Evolutionary conservation across 1,140 invertebrate genomes (phyloP).

Genomic region (Drosophila funebris): DNA sequence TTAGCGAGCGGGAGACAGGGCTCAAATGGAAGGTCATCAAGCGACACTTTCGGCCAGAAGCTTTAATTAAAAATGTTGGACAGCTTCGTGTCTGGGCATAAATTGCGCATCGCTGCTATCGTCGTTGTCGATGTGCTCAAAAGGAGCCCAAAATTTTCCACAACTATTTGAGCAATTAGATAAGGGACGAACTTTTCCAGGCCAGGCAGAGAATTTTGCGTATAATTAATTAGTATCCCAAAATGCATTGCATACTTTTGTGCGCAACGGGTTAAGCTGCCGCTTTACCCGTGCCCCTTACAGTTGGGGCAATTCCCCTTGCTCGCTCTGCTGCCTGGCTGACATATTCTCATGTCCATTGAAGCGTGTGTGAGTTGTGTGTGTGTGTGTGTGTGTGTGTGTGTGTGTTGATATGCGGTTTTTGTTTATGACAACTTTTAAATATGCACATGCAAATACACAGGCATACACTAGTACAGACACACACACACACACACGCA

Average conservation of each 20-base stretch:
- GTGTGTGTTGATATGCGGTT: slow-evolving; percentile 1
- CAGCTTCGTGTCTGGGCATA: slow-evolving; percentile 70
- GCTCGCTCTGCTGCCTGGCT: not conserved
- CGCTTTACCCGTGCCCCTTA: not conserved
- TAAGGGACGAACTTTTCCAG: slow-evolving; percentile 13
- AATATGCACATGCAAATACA: slow-evolving; percentile 30
- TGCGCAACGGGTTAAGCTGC: slow-evolving; percentile 17
- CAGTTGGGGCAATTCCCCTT: not conserved
- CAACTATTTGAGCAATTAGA: slow-evolving; percentile 76
- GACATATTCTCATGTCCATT: slow-evolving; percentile 41
- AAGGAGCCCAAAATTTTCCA: slow-evolving; percentile 36
- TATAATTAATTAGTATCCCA: slow-evolving; percentile 40
- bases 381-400: not conserved
- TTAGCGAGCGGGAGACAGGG: not conserved
- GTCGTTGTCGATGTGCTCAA: not conserved
- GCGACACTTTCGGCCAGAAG: slow-evolving; percentile 20
- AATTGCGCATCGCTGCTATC: slow-evolving; percentile 60
- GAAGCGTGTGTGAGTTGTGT: not conserved
- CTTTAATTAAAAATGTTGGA: slow-evolving; percentile 74
- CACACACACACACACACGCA: not conserved
- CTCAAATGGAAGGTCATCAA: not conserved
- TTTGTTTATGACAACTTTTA: slow-evolving; percentile 54
- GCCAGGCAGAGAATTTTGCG: slow-evolving; percentile 7
- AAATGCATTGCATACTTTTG: slow-evolving; percentile 45
- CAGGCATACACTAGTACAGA: not conserved